phyloP scores from a whole-genome alignment of 2,113 vertebrate species.

The Stegastes partitus region DNA sequence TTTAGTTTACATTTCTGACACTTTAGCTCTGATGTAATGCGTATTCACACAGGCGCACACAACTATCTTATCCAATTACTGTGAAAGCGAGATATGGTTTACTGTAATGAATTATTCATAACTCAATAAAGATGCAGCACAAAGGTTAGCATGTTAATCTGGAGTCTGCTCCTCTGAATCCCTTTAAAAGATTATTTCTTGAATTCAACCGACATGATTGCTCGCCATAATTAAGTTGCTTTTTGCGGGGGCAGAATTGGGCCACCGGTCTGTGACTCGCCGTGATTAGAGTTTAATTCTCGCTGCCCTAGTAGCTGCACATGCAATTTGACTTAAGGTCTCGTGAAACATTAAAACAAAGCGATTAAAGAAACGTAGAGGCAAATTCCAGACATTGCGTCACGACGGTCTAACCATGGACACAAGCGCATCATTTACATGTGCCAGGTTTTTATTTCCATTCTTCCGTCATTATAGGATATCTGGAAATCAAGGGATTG shows the following conservation, averaged over 20 bases:
- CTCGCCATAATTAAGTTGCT: constrained; percentile 35
- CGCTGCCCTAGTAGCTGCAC: constrained; percentile 12
- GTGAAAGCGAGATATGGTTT: constrained; percentile 33
- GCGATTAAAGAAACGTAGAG: not conserved
- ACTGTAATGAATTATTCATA: constrained; percentile 66
- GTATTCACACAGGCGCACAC: constrained; percentile 13
- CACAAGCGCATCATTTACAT: not conserved
- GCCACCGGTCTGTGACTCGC: constrained; percentile 36
- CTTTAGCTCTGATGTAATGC: not conserved
- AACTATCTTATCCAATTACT: constrained; percentile 35
- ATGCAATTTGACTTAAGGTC: constrained; percentile 10
- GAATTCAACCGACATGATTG: constrained; percentile 28
- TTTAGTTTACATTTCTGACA: constrained; percentile 3
- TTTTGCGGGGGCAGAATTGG: constrained; percentile 38
- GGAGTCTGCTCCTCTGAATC: constrained; percentile 48
- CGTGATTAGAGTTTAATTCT: constrained; percentile 57
- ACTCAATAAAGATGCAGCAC: constrained; percentile 31
- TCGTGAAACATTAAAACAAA: constrained; percentile 16
- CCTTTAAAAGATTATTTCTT: constrained; percentile 59
- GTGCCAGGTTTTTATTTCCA: not conserved
- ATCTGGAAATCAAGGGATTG: not conserved
- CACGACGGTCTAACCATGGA: not conserved
- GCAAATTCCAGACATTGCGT: not conserved
- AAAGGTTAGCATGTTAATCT: constrained; percentile 59
- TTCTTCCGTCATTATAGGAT: not conserved